Evolutionary conservation across 2,797 vertebrate species (phyloP), one percentile per base, ranked within the genome.

Genomic region (Anguilla obscura): DNA sequence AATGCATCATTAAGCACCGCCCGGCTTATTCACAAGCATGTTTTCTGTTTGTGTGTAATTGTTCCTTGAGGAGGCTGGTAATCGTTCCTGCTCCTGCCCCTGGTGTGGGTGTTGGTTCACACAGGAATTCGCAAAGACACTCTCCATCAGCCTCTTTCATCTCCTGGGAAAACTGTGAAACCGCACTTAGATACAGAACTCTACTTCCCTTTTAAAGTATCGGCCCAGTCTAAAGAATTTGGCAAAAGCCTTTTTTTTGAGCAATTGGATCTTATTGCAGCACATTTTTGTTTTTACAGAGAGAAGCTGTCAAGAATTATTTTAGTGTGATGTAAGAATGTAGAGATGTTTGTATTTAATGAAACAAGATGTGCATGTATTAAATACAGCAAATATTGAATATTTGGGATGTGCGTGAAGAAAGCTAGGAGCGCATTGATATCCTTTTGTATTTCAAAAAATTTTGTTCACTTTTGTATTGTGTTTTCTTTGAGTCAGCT

Each of bases 101-200:
- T 82, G 58, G 85, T 83, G 85, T 56, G 30, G 76, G 74, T 88
- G 85, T 86, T 88, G 84, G 74, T 88, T 88, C 30, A 40, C 82
- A 74, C 69, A 56, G 48, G 87, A 85, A 85, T 56, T 54, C 18
- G 30, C 58, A 30, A 58, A 60, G 74, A 84, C 27, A 24, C 21
- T 24, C 12, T 84, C 48, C 10, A 14, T 84, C 80, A 66, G 7
- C n/a, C 36, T 80, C 24, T 40, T 56, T 58, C 30, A n/a, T 52
- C 4, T 56, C 48, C 45, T 52, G 24, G 66, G 14, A 50, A 30
- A 33, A 48, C 24, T 45, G 30, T 40, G 36, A 79, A 80, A 80
- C 76, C 8, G 27, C 69, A 71, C 1, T 71, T 9, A 69, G n/a
- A 69, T 69, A 69, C 24, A n/a, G 5, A 27, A n/a, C 63, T n/a